Conservation (phyloP, 2,113 vertebrate species). For the Ceratotherium simum region DNA sequence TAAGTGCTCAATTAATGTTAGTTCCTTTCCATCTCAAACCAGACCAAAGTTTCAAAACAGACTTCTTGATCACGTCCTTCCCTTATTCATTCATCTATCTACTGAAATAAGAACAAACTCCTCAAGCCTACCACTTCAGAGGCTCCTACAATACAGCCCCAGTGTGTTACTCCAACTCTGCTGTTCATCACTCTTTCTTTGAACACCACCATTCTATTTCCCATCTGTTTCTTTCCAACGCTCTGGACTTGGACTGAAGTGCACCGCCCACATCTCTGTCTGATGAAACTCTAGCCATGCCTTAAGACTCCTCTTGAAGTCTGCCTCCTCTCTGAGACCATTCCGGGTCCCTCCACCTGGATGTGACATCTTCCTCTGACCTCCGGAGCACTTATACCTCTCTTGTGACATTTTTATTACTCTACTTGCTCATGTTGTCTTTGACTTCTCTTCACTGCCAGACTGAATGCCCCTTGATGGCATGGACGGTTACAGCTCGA, state of each 20-base stretch:
- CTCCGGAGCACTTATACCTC: neutral
- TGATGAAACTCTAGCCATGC: neutral
- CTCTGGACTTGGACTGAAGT: too few relatives aligned
- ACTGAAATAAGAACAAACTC: neutral
- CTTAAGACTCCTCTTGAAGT: neutral
- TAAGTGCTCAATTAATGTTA: neutral
- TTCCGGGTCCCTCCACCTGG: neutral
- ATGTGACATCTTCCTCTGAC: neutral
- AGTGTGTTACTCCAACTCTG: neutral
- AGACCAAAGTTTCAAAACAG: neutral
- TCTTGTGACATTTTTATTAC: neutral
- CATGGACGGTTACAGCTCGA: neutral
- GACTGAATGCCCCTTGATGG: neutral
- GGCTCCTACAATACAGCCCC: neutral
- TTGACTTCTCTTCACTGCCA: neutral
- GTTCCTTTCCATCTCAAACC: neutral
- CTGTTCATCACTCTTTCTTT: neutral
- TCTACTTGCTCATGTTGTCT: neutral
- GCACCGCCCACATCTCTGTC: neutral
- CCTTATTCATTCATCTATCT: neutral
- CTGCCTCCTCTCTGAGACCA: neutral
- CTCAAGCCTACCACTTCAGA: neutral
- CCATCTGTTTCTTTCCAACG: neutral
- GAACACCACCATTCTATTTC: neutral
- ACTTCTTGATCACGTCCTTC: neutral